These are phyloP conservation scores for Rhinogobius similis DNA, from an alignment of 2,113 vertebrate species.

Conservation along the genomic window DNA sequence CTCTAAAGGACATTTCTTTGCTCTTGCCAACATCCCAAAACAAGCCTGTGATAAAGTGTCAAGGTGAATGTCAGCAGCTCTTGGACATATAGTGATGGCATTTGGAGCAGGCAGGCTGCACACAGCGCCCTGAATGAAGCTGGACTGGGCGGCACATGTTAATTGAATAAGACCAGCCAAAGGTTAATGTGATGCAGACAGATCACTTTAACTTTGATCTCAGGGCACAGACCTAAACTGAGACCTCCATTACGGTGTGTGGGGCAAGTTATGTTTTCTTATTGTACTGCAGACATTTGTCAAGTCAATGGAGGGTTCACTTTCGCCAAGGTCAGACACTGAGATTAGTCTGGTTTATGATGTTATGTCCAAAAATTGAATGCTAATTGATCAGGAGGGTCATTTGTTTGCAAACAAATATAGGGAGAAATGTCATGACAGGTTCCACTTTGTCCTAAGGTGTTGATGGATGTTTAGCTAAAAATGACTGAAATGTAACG, in stretches of 20 bases:
- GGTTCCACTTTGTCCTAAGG: too few species aligned
- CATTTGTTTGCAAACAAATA: neutral
- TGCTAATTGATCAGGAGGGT: neutral
- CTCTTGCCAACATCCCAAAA: neutral
- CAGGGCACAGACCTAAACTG: constrained; percentile 4
- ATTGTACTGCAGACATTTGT: neutral
- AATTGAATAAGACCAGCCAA: constrained; percentile 49
- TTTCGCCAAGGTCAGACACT: neutral
- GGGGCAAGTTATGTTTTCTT: neutral
- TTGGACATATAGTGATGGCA: constrained; percentile 14
- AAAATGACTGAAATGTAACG: too few species aligned
- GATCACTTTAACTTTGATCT: constrained; percentile 19
- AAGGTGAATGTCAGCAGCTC: constrained; percentile 3
- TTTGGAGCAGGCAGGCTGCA: constrained; percentile 17
- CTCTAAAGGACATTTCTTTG: neutral
- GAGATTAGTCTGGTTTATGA: neutral
- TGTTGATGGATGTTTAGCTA: neutral
- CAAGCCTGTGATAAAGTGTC: neutral
- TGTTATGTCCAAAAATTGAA: neutral
- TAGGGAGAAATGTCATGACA: too few species aligned
- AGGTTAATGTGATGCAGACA: constrained; percentile 47
- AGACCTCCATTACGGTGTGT: neutral
- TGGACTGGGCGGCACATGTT: constrained; percentile 26
- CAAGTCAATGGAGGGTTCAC: neutral
- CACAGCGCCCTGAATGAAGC: constrained; percentile 15